A percentile compares a stretch with the other conserved stretches of the same genome.
Conservation (phyloP, 2,797 vertebrate genomes). For the Channa striata region DNA sequence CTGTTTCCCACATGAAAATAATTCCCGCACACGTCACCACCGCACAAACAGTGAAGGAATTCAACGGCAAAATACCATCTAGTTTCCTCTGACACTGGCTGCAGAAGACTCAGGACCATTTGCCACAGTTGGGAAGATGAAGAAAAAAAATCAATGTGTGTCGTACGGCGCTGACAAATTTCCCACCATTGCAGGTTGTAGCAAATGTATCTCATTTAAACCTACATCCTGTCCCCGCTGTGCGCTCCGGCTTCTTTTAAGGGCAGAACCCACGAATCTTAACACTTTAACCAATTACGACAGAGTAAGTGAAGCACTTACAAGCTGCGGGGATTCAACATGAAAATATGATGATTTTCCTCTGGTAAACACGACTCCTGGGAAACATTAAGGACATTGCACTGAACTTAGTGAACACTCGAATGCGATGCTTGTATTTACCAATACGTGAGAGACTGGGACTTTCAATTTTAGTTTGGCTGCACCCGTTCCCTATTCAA, state of each 20-base stretch:
- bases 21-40: too few species aligned
- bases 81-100: too few species aligned
- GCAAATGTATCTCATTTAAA: slow-evolving; percentile 6
- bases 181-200: background rate
- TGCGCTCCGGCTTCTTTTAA: slow-evolving; percentile 11
- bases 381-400: background rate
- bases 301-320: background rate
- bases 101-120: background rate
- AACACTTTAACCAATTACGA: slow-evolving; percentile 12
- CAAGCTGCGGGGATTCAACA: background rate
- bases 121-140: background rate
- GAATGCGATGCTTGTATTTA: background rate
- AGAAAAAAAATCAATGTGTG: background rate
- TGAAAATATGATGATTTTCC: background rate
- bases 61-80: too few species aligned
- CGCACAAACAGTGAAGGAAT: too few species aligned
- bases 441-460: background rate
- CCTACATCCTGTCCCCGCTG: background rate
- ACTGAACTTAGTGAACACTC: slow-evolving; percentile 1
- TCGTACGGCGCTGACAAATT: background rate
- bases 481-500: background rate
- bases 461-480: background rate
- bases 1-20: too few species aligned
- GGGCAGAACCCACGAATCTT: background rate
- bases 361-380: background rate